Percentiles rank a stretch among this genome's conserved stretches.
phyloP scores from a whole-genome alignment of 2,888 invertebrate species.

The Spisula solida region DNA sequence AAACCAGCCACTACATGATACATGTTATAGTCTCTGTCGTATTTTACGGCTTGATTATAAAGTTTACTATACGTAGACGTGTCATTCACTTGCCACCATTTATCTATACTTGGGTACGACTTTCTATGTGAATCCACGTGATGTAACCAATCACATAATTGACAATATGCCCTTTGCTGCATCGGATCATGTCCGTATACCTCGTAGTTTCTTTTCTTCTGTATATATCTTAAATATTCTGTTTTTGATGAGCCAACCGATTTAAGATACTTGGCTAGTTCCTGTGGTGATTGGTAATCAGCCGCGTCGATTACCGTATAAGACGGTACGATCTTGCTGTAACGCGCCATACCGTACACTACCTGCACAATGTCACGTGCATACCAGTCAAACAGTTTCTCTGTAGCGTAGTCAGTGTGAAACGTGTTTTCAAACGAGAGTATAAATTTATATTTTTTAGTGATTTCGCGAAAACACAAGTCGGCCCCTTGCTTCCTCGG shows the following conservation, averaged over 20 bases:
- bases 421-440: conserved; percentile 68
- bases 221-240: conserved; percentile 19
- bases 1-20: not conserved
- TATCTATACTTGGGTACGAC: conserved; percentile 40
- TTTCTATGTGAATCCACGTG: conserved; percentile 20
- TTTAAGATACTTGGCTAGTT: conserved; percentile 30
- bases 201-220: conserved; percentile 23
- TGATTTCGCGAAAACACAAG: conserved; percentile 9
- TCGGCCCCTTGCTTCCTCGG: not conserved
- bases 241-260: not conserved
- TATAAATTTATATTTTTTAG: conserved; percentile 43
- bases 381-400: conserved; percentile 64
- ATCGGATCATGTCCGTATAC: not conserved
- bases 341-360: conserved; percentile 33
- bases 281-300: conserved; percentile 33
- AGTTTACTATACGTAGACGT: conserved; percentile 18
- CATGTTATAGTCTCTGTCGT: not conserved
- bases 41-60: conserved; percentile 11
- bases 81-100: conserved; percentile 46
- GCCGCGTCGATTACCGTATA: conserved; percentile 29
- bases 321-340: conserved; percentile 6
- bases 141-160: conserved; percentile 41
- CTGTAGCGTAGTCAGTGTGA: conserved; percentile 69
- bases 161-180: conserved; percentile 45
- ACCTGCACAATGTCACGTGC: conserved; percentile 55